A percentile compares a stretch with the other conserved stretches of the same genome.
Conservation (phyloP, 2,797 vertebrate species). For the Microctenopoma steveboyesi region DNA sequence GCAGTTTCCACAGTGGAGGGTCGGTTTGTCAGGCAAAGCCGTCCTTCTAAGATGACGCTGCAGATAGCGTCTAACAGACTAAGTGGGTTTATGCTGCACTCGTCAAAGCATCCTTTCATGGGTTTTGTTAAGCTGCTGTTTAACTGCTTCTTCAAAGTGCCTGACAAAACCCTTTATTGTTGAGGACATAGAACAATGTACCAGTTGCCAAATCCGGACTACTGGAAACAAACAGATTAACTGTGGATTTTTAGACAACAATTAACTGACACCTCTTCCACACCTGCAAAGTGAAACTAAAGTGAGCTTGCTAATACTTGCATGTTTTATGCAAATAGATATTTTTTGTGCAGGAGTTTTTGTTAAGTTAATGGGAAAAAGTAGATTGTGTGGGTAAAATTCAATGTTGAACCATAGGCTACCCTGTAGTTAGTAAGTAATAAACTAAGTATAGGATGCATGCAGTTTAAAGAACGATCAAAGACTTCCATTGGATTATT, state of each 20-base stretch:
- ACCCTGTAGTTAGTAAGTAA: background rate
- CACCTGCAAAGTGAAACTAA: conserved; percentile 14
- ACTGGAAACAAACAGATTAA: conserved; percentile 23
- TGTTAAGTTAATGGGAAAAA: background rate
- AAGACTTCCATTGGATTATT: conserved; percentile 16
- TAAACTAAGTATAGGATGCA: conserved; percentile 1
- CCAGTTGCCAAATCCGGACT: conserved; percentile 19
- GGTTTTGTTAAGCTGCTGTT: background rate
- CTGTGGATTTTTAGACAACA: conserved; percentile 4
- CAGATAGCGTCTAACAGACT: conserved; percentile 51
- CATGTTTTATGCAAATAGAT: background rate
- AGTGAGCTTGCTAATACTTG: background rate
- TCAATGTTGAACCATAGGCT: background rate
- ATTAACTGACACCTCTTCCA: conserved; percentile 18
- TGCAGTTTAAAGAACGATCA: conserved; percentile 1
- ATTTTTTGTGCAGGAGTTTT: background rate
- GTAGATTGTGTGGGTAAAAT: background rate
- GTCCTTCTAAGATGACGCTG: conserved; percentile 58
- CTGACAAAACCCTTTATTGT: conserved; percentile 25
- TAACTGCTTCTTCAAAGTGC: conserved; percentile 25
- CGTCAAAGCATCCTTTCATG: conserved; percentile 18
- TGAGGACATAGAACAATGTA: conserved; percentile 3
- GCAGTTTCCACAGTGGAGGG: conserved; percentile 37
- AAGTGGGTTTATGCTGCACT: conserved; percentile 7
- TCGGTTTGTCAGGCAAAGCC: conserved; percentile 64